Evolutionary conservation across 1,140 invertebrate species (phyloP).

Genomic region (Drosophila varians): DNA sequence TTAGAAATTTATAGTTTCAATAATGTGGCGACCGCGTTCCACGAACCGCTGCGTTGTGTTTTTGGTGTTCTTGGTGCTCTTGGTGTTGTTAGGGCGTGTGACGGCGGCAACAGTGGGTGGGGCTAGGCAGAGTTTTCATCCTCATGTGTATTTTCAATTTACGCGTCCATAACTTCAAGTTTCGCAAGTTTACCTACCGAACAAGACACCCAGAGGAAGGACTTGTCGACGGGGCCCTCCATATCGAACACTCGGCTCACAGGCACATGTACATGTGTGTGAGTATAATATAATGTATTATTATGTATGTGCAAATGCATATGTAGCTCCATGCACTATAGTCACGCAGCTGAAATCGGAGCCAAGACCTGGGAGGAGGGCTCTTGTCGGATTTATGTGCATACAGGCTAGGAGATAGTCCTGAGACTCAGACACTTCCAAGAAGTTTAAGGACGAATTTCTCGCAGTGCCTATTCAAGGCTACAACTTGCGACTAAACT

Average conservation of each 20-base stretch:
- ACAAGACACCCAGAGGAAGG: conserved; percentile 12
- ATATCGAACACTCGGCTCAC: conserved; percentile 73
- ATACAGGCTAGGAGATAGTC: too few relatives aligned
- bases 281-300: too few relatives aligned
- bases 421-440: too few relatives aligned
- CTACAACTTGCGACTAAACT: conserved; percentile 22
- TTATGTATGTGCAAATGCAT: too few relatives aligned
- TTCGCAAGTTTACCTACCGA: conserved; percentile 69
- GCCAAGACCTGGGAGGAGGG: too few relatives aligned
- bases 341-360: conserved; percentile 37
- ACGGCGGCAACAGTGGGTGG: neutral
- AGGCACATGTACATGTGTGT: conserved; percentile 9
- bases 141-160: conserved; percentile 82
- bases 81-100: neutral
- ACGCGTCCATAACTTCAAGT: conserved; percentile 81
- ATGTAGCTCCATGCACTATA: too few relatives aligned
- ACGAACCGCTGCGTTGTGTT: conserved; percentile 52
- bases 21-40: conserved; percentile 68
- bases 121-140: conserved; percentile 11
- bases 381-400: too few relatives aligned
- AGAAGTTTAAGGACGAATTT: too few relatives aligned
- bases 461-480: conserved; percentile 16
- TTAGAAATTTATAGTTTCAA: conserved; percentile 81
- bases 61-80: neutral
- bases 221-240: conserved; percentile 44